Base-by-base conservation (phyloP, 2,888 invertebrate species). In the Polydrusus pterygomalis region DNA sequence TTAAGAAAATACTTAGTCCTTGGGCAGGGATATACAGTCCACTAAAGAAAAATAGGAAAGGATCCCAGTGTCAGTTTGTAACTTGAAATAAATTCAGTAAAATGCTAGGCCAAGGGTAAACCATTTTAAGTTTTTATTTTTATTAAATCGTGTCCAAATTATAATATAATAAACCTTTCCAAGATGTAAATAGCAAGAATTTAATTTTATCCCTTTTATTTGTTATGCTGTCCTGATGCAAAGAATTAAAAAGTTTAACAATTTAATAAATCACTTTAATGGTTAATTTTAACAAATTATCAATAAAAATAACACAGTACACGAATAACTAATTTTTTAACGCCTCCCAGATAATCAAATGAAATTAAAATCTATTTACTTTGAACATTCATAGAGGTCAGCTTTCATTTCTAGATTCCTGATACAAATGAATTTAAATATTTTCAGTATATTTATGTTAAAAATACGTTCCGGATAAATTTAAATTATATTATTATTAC, bases 201-300 rank as follows among this genome's bases (percentile, higher is more conserved):
- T 56, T 34, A 34, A 34, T 30, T 13, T 18, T 51, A 11, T 2
- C 25, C 3, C 47, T 47, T 6, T 15, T 17, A 7, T 18, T 20
- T n/a, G 7, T 49, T 15, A 13, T 73, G 72, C 34, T 68, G 25
- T 71, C 76, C 77, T 77, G 65, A 43, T 77, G 40, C 43, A n/a
- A 11, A 58, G 64, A 77, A 69, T 77, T 72, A 77, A 77, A 77
- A 69, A 73, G 73, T 77, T 75, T 71, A 75, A 75, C 75, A 75
- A 71, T 71, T 75, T 75, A 75, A 75, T 75, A 75, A 71, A 71
- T 75, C 75, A 71, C 71, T 75, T 75, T 71, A 70, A 75, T 70
- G 70, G 63, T 74, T 69, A 69, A 74, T 51, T 51, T 51, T 20
- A 13, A 11, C 20, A 18, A 34, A 34, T 56, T 34, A 34, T 30